Conservation (phyloP, 2,113 vertebrate genomes). For the Eretmochelys imbricata region DNA sequence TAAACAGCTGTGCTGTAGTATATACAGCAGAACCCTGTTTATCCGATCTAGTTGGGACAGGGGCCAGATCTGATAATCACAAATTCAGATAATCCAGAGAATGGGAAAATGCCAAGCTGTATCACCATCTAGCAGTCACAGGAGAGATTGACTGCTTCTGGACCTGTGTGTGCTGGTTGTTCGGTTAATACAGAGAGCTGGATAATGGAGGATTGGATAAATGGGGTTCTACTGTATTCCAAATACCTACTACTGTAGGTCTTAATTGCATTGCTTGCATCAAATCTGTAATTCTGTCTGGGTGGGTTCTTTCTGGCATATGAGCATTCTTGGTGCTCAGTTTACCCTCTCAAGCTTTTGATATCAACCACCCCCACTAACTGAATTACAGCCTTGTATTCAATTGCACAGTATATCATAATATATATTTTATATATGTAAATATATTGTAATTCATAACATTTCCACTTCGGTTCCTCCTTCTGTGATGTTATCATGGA, state of each 20-base stretch:
- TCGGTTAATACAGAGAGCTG: neutral
- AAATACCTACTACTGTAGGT: neutral
- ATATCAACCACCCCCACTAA: neutral
- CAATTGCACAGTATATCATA: neutral
- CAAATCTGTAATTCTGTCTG: neutral
- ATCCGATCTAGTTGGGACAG: neutral
- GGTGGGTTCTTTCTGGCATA: neutral
- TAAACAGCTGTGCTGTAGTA: neutral
- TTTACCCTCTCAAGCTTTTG: neutral
- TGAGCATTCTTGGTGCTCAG: neutral
- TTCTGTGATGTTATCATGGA: neutral
- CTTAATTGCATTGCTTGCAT: neutral
- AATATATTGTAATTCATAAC: neutral
- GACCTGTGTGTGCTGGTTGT: neutral
- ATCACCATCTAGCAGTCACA: neutral
- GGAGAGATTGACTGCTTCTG: neutral
- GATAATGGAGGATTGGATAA: neutral
- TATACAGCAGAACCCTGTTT: neutral
- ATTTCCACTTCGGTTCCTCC: constrained; percentile 12
- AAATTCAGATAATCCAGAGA: neutral
- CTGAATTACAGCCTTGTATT: constrained; percentile 4
- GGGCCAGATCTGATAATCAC: neutral
- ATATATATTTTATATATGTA: constrained; percentile 26
- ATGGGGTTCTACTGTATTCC: neutral
- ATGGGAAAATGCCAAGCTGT: neutral